Conservation (phyloP, 2,888 invertebrate species). For the Dynastes tityus region DNA sequence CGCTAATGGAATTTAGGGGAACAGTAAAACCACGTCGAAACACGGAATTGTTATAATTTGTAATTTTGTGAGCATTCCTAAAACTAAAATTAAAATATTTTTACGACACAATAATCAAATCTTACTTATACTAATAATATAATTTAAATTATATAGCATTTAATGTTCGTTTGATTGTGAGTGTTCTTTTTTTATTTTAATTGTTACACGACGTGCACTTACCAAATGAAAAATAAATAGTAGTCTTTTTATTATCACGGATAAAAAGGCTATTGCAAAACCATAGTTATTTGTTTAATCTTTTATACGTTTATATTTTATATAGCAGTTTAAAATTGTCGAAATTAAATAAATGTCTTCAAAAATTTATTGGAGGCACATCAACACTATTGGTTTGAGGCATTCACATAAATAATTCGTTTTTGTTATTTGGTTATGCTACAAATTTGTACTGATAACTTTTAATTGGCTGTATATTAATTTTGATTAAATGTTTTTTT, state of each 20-base stretch:
- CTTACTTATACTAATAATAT: too few species aligned
- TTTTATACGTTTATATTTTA: background rate
- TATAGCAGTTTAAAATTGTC: background rate
- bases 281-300: background rate
- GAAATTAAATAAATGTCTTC: background rate
- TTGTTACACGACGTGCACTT: background rate
- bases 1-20: conserved; percentile 29
- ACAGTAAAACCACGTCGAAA: conserved; percentile 3
- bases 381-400: too few species aligned
- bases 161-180: background rate
- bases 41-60: background rate
- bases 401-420: too few species aligned
- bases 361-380: too few species aligned
- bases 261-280: background rate
- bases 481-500: too few species aligned
- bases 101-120: too few species aligned
- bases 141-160: too few species aligned
- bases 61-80: background rate
- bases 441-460: too few species aligned
- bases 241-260: background rate
- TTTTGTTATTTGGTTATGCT: too few species aligned
- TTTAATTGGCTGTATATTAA: too few species aligned
- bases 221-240: conserved; percentile 9
- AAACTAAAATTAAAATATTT: too few species aligned
- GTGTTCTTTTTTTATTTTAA: background rate